Evolutionary conservation across 37 sponge, comb jelly and placozoan species (phyloP), one percentile per base, ranked within the genome.

Genomic region (Oopsacas minuta): DNA sequence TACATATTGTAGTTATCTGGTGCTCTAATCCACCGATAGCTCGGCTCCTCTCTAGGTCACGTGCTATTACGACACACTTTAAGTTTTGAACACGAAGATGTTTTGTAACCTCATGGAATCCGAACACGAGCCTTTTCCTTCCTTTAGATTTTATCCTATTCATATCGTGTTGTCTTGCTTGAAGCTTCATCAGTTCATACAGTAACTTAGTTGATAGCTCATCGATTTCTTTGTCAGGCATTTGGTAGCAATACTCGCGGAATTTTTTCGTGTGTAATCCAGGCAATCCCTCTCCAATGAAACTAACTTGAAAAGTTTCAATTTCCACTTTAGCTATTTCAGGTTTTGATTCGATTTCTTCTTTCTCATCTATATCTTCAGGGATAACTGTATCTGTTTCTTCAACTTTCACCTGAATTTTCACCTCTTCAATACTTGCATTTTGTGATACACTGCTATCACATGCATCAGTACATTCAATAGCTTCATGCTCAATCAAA

Each of bases 11-110:
- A 34, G 42, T 49, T 46, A 97, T 83, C 5, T 51, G 23, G 34
- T 94, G 91, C 49, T 91, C 85, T 22, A 94, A 83, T 34, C 99
- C 99, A 52, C 99, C 99, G 90, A 86, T 85, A 32, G 93, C 93
- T 23, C 88, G 85, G 37, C 91, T 97, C 38, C 88, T 86, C 36
- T 97, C 95, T 81, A 97, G 69, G 81, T 97, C 93, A 12, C 91
- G 92, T 35, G 99, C 83, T 0, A 94, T 36, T 39, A 97, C 89
- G 39, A 97, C 87, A 85, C 91, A 92, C 83, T 93, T 97, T 37
- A 97, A 39, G 38, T 84, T 92, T 81, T 83, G 87, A 83, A 91
- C 83, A 25, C 81, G 85, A 32, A 97, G 83, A 81, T 97, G 94
- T 37, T 97, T 97, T 10, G 53, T 23, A 36, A 95, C 95, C 83